These are phyloP conservation scores for Forbesichthys papilliferus DNA, from an alignment of 2,113 vertebrate genomes.

Conservation along the genomic window DNA sequence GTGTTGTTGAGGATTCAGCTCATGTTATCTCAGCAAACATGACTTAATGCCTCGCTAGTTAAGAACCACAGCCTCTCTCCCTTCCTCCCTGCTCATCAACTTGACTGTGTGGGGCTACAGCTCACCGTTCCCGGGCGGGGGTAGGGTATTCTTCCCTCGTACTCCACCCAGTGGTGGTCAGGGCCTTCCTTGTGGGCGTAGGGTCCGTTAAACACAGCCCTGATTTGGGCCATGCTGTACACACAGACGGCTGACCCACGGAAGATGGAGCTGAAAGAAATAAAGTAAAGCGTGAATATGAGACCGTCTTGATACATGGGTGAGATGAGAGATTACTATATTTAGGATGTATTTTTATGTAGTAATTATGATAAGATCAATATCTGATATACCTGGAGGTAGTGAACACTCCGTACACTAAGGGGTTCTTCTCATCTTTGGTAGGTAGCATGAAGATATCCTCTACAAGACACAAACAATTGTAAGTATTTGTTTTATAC, in stretches of 20 bases:
- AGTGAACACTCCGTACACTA: constrained; percentile 93
- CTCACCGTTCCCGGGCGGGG: constrained; percentile 89
- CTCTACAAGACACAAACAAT: constrained; percentile 74
- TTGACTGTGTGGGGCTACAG: background rate
- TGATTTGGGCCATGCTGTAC: constrained; percentile 94
- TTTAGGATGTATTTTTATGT: background rate
- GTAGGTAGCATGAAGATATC: constrained; percentile 94
- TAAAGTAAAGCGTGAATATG: constrained; percentile 18
- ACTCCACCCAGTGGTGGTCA: constrained; percentile 94
- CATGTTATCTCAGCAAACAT: background rate
- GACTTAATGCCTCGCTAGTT: no score
- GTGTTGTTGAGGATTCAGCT: background rate
- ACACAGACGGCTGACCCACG: constrained; percentile 97
- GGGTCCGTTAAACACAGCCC: constrained; percentile 92
- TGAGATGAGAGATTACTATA: background rate
- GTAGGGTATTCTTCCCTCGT: constrained; percentile 91
- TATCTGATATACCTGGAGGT: constrained; percentile 85
- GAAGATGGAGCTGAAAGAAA: constrained; percentile 87
- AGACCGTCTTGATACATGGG: background rate
- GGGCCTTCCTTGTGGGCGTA: constrained; percentile 96
- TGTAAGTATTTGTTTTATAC: no score
- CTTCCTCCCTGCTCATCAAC: background rate
- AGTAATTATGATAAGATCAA: background rate
- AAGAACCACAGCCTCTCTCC: no score
- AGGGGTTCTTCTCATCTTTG: constrained; percentile 89